Base-by-base conservation (phyloP, 1,140 invertebrate species). In the Ericerus pela region DNA sequence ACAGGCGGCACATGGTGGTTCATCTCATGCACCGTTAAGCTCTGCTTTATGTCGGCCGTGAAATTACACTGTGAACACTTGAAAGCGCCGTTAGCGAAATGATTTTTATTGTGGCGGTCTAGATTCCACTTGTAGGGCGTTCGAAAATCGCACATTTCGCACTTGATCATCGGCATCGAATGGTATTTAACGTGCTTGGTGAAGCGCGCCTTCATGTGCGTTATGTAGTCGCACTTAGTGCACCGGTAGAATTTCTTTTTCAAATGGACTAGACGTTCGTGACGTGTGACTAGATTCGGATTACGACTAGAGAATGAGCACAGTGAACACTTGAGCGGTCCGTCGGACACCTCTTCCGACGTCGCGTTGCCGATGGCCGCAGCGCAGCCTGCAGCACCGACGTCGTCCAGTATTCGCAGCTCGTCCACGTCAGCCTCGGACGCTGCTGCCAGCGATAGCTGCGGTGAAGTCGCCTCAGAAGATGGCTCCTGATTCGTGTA, bases 161-260 rank as follows among this genome's bases (percentile, higher is more conserved):
- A 96, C 67, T 94, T 90, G 59, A 90, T 89, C 80, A 88, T 88
- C 53, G 87, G 87, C 82, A 90, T 86, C 33, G 85, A 87, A 69
- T 93, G 87, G 65, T 92, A 90, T 64, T 91, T 92, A n/a, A 91
- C 84, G 66, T 95, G 91, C 67, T 91, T 92, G 29, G 87, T 91
- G 66, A 85, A 94, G 43, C 91, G 79, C 1, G 85, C 81, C 64
- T 85, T 84, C 59, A 92, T 86, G 66, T 91, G 84, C 0, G 90
- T 95, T 55, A 86, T 82, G 66, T 93, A 94, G 59, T 80, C 82
- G 68, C 91, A 95, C 68, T 91, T 88, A 56, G 76, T 76, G 68
- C 89, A 94, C 12, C 85, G 78, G 70, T 88, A 93, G 66, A 88
- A 87, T 53, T 73, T 74, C 52, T 79, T 75, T 58, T 73, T 74